phyloP scores from a whole-genome alignment of 2,113 vertebrate genomes.

The Oryzias melastigma region DNA sequence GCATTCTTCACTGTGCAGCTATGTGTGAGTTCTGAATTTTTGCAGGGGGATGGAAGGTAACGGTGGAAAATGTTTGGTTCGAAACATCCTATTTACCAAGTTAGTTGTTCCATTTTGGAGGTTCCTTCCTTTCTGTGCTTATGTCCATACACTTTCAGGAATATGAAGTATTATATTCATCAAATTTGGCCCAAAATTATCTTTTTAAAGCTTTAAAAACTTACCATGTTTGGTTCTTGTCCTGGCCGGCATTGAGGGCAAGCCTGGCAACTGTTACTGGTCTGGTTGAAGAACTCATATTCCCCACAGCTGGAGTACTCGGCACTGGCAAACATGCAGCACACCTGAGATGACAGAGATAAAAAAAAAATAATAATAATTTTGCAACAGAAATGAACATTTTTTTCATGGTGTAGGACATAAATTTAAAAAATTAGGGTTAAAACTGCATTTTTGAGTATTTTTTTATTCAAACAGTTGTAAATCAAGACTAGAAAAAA shows the following conservation, averaged over 20 bases:
- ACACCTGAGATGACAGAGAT: slow-evolving; percentile 75
- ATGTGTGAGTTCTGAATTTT: not conserved
- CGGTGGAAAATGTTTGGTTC: slow-evolving; percentile 19
- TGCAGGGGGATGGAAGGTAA: not conserved
- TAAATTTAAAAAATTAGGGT: no score
- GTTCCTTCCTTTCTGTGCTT: no score
- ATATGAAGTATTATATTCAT: no score
- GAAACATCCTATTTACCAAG: not conserved
- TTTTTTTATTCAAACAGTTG: no score
- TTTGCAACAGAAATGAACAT: no score
- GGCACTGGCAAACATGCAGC: slow-evolving; percentile 80
- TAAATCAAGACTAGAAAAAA: no score
- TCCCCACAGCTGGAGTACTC: slow-evolving; percentile 93
- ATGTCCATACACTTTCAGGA: no score
- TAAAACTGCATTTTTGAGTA: no score
- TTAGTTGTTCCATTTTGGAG: no score
- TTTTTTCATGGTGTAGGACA: no score
- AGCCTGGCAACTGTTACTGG: slow-evolving; percentile 88
- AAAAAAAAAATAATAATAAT: not conserved
- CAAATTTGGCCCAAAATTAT: no score
- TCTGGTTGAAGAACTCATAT: slow-evolving; percentile 96
- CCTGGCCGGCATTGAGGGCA: slow-evolving; percentile 93
- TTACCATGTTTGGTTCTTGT: slow-evolving; percentile 95
- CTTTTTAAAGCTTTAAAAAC: slow-evolving; percentile 4
- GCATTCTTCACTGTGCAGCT: slow-evolving; percentile 39